Evolutionary conservation across 2,888 invertebrate genomes (phyloP).

Genomic region (Lagria hirta): DNA sequence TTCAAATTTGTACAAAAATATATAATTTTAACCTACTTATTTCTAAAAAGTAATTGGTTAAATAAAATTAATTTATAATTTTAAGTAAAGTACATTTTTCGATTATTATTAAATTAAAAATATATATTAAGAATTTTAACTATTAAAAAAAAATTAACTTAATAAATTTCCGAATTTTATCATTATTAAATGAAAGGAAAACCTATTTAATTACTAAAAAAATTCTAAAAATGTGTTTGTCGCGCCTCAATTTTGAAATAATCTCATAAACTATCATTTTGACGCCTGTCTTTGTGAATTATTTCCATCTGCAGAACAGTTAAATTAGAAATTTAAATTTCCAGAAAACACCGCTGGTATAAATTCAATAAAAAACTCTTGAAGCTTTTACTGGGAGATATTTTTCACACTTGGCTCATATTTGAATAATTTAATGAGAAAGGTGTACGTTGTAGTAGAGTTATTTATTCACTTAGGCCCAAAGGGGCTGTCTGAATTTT

Average conservation of each 20-base stretch:
- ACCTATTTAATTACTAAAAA: too few relatives aligned
- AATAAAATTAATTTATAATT: too few relatives aligned
- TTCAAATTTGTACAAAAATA: too few relatives aligned
- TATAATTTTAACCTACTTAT: too few relatives aligned
- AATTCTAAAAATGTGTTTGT: neutral
- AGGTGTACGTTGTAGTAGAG: conserved; percentile 29
- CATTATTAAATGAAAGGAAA: too few relatives aligned
- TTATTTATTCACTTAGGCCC: conserved; percentile 28
- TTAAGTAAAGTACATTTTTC: too few relatives aligned
- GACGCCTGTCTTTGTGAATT: neutral
- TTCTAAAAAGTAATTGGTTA: too few relatives aligned
- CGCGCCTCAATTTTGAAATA: neutral
- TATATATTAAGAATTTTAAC: too few relatives aligned
- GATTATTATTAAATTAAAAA: too few relatives aligned
- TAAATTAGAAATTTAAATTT: neutral
- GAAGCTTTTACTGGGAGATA: conserved; percentile 1
- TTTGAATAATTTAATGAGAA: conserved; percentile 33
- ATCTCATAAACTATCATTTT: neutral
- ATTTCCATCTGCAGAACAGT: neutral
- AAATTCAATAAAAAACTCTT: neutral
- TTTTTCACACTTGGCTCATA: conserved; percentile 20
- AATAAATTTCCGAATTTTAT: too few relatives aligned
- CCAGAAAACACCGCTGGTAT: neutral
- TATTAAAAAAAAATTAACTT: too few relatives aligned
- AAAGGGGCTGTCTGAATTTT: neutral